These are phyloP conservation scores for Cabera pusaria DNA, from an alignment of 2,888 invertebrate genomes.

Conservation along the genomic window DNA sequence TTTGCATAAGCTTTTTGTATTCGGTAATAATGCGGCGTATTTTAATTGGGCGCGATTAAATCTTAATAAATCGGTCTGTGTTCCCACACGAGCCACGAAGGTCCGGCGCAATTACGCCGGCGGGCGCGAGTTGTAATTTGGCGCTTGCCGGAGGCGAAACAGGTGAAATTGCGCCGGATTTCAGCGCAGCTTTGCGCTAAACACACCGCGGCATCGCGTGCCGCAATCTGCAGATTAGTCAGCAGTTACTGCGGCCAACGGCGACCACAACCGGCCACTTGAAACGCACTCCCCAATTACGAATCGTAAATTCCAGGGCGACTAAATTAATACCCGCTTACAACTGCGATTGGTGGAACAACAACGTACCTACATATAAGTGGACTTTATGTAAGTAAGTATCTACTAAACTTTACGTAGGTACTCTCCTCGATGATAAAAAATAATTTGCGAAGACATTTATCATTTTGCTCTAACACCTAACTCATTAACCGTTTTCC, in stretches of 20 bases:
- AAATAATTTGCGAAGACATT: too few relatives aligned
- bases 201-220: slow-evolving; percentile 58
- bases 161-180: slow-evolving; percentile 67
- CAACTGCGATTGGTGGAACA: slow-evolving; percentile 14
- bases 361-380: slow-evolving; percentile 1
- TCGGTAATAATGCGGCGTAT: slow-evolving; percentile 68
- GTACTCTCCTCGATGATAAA: too few relatives aligned
- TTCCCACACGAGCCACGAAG: slow-evolving; percentile 69
- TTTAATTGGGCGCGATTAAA: slow-evolving; percentile 79
- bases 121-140: slow-evolving; percentile 71
- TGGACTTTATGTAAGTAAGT: too few relatives aligned
- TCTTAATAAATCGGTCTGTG: slow-evolving; percentile 77
- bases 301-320: slow-evolving; percentile 72
- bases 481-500: too few relatives aligned
- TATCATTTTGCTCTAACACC: too few relatives aligned
- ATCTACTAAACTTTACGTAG: too few relatives aligned
- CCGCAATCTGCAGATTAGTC: slow-evolving; percentile 29
- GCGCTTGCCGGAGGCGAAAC: slow-evolving; percentile 63
- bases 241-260: slow-evolving; percentile 29
- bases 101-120: slow-evolving; percentile 65
- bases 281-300: slow-evolving; percentile 74
- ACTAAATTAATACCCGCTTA: slow-evolving; percentile 56
- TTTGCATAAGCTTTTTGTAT: slow-evolving; percentile 69
- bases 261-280: slow-evolving; percentile 49
- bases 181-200: slow-evolving; percentile 52